phyloP scores from a whole-genome alignment of 2,888 invertebrate genomes.

The Pogonocherus hispidulus region DNA sequence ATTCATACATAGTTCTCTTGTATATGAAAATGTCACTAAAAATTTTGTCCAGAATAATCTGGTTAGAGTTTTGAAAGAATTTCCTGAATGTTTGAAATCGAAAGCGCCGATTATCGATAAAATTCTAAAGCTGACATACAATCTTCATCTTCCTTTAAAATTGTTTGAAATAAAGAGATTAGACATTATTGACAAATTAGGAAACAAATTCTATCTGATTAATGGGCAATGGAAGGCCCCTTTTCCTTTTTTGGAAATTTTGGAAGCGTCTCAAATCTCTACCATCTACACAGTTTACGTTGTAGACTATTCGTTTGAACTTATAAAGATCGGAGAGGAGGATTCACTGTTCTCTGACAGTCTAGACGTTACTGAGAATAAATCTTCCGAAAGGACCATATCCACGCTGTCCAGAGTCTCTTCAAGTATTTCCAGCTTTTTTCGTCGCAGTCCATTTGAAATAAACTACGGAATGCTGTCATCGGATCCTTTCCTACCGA shows the following conservation, averaged over 20 bases:
- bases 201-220: conserved; percentile 59
- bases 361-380: not conserved
- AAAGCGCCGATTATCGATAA: conserved; percentile 53
- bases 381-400: not conserved
- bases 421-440: not conserved
- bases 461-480: conserved; percentile 54
- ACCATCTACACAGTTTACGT: conserved; percentile 59
- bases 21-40: conserved; percentile 53
- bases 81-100: conserved; percentile 38
- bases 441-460: conserved; percentile 14
- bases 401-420: not conserved
- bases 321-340: conserved; percentile 18
- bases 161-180: conserved; percentile 57
- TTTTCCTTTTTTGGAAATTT: conserved; percentile 62
- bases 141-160: conserved; percentile 59
- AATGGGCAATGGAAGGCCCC: conserved; percentile 53
- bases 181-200: conserved; percentile 58
- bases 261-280: conserved; percentile 54
- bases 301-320: conserved; percentile 58
- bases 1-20: conserved; percentile 56
- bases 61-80: conserved; percentile 47
- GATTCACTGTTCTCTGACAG: conserved; percentile 4
- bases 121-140: conserved; percentile 54
- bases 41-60: conserved; percentile 51
- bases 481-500: conserved; percentile 55